Conservation (phyloP, 2,888 invertebrate genomes). For the Cristatella mucedo region DNA sequence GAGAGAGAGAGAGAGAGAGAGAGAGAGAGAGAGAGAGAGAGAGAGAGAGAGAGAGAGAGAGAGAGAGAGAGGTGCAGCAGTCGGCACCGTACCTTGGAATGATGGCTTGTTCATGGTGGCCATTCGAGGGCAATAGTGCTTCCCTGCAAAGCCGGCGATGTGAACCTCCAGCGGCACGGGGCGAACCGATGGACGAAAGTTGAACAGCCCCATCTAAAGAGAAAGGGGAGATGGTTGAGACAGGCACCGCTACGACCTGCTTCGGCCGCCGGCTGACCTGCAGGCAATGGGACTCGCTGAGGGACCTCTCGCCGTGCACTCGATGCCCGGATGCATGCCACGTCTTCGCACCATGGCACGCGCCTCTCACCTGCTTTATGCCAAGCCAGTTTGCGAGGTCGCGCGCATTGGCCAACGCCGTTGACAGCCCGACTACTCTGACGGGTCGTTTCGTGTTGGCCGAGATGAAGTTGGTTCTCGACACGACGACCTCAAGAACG, state of each 20-base stretch:
- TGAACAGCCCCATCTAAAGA: slow-evolving; percentile 67
- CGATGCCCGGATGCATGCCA: too few species aligned
- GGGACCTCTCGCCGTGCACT: too few species aligned
- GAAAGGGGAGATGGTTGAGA: too few species aligned
- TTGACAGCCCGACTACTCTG: slow-evolving; percentile 83
- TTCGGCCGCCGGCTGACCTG: too few species aligned
- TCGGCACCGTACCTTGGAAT: slow-evolving; percentile 53
- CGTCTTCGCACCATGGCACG: too few species aligned
- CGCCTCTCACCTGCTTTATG: slow-evolving; percentile 44
- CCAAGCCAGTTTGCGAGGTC: slow-evolving; percentile 93
- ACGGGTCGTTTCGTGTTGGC: slow-evolving; percentile 66
- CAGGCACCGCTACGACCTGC: too few species aligned
- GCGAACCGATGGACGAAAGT: slow-evolving; percentile 90
- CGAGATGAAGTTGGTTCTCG: slow-evolving; percentile 86
- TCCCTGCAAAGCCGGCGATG: slow-evolving; percentile 85
- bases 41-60: too few species aligned
- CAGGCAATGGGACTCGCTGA: too few species aligned
- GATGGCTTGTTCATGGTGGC: slow-evolving; percentile 97
- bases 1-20: too few species aligned
- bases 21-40: too few species aligned
- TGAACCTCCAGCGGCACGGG: slow-evolving; percentile 90
- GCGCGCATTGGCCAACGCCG: slow-evolving; percentile 88
- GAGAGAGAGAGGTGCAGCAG: too few species aligned
- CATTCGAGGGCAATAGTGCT: slow-evolving; percentile 98
- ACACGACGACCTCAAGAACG: slow-evolving; percentile 85